Percentiles rank a stretch among this genome's conserved stretches.
These are phyloP conservation scores for Timema podura DNA, from an alignment of 2,888 invertebrate species.

Conservation along the genomic window DNA sequence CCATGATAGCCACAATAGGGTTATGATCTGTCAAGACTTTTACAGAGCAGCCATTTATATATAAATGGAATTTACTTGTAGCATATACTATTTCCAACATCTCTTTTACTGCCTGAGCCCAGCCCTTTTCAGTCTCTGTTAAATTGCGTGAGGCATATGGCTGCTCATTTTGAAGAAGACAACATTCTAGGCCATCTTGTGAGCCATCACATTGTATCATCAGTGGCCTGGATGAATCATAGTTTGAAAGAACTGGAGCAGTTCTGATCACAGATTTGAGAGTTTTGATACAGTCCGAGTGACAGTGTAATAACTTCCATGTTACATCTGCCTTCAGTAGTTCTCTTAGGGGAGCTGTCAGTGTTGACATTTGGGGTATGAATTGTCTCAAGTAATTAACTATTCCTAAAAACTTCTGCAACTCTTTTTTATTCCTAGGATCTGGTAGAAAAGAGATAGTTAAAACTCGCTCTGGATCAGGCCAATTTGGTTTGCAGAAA, in stretches of 20 bases:
- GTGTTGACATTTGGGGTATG: conserved; percentile 17
- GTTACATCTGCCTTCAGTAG: conserved; percentile 5
- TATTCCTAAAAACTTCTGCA: no score
- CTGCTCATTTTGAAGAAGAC: conserved; percentile 36
- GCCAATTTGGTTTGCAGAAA: no score
- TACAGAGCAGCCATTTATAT: conserved; percentile 3
- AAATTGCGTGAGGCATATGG: conserved; percentile 41
- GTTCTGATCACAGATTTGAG: conserved; percentile 16
- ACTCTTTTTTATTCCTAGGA: no score
- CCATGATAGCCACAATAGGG: conserved; percentile 15
- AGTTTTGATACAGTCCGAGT: not conserved
- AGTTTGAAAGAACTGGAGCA: conserved; percentile 28
- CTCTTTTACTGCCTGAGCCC: conserved; percentile 26
- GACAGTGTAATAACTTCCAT: not conserved
- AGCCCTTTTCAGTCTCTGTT: conserved; percentile 35
- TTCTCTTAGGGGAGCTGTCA: conserved; percentile 23
- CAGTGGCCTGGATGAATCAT: conserved; percentile 22
- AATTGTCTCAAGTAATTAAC: conserved; percentile 15
- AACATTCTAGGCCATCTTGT: not conserved
- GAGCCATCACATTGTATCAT: conserved; percentile 32
- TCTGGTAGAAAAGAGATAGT: no score
- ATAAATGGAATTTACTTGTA: conserved; percentile 15
- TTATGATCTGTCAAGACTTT: conserved; percentile 19
- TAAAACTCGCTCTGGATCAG: no score
- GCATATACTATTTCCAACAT: conserved; percentile 15